These are phyloP conservation scores for Lymantria dispar DNA, from an alignment of 2,888 invertebrate genomes.

Conservation along the genomic window DNA sequence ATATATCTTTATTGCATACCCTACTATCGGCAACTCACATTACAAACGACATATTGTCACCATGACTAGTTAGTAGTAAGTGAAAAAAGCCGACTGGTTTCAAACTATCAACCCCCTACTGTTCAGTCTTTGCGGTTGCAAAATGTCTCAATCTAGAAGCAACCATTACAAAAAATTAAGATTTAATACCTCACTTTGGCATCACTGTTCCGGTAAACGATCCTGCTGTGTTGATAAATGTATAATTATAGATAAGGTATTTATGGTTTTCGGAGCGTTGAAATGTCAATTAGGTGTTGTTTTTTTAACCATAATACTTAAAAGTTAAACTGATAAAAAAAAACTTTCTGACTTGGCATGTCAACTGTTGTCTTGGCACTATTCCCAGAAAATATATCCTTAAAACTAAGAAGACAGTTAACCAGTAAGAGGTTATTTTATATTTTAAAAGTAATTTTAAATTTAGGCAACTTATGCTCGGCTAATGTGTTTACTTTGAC, in stretches of 20 bases:
- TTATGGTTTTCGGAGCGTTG: slow-evolving; percentile 9
- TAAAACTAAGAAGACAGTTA: too few species aligned
- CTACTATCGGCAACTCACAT: slow-evolving; percentile 32
- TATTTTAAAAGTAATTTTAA: too few species aligned
- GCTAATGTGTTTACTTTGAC: background rate
- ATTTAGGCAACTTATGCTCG: background rate
- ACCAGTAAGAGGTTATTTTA: too few species aligned
- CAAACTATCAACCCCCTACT: slow-evolving; percentile 56
- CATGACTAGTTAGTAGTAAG: slow-evolving; percentile 65
- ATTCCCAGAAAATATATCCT: too few species aligned
- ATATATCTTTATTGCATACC: slow-evolving; percentile 34
- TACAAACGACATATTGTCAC: slow-evolving; percentile 48
- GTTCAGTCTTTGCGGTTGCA: slow-evolving; percentile 71
- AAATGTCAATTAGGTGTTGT: slow-evolving; percentile 16
- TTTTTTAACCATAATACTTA: background rate
- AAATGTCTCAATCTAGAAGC: slow-evolving; percentile 70
- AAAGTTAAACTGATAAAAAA: background rate
- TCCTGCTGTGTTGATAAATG: slow-evolving; percentile 67
- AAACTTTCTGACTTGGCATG: too few species aligned
- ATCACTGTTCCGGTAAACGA: slow-evolving; percentile 49
- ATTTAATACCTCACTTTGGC: slow-evolving; percentile 44
- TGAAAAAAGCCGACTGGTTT: slow-evolving; percentile 47
- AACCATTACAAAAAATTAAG: slow-evolving; percentile 47
- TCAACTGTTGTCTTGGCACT: too few species aligned
- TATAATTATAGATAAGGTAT: slow-evolving; percentile 30